Evolutionary conservation across 2,888 invertebrate genomes (phyloP), one percentile per base, ranked within the genome.

Genomic region (Ditula angustiorana): DNA sequence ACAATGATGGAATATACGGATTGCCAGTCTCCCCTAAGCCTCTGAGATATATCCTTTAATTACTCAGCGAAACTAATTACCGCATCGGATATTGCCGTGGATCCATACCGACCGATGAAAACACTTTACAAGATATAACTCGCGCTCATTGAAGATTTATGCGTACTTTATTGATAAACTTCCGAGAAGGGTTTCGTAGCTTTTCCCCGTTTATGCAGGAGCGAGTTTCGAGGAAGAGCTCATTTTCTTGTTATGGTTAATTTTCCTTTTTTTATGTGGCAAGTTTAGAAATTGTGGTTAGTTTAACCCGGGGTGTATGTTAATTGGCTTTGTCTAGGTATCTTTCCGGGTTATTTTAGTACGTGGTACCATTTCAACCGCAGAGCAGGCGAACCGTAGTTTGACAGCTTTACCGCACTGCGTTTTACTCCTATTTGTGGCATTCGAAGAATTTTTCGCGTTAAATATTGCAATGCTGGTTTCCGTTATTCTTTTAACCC

Each of bases 231-330:
- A 67, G 72, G 69, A 67, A 70, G 73, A 78, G 75, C 78, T 82
- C 77, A 79, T 81, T 83, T 81, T 78, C 80, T 70, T 80, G 77
- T 78, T 82, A 80, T 78, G 79, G 81, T 77, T 84, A 82, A 85
- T 85, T 83, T 79, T 77, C 72, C 76, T 78, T 81, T 77, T 61
- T 83, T 81, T 82, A 83, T 79, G 81, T 78, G 76, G 70, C 77
- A 82, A 85, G 76, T 82, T 82, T 66, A 69, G 73, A 79, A 79
- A 76, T 80, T 80, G 79, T 58, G 68, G 71, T 47, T 61, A 55
- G 56, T 57, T n/a, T 61, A 59, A 61, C 46, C 56, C 49, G 53
- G 46, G 57, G 59, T 66, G 50, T 63, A 66, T 65, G 55, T 49
- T 66, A 68, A 69, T 60, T 67, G 69, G 68, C 69, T 70, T 57